Conservation (phyloP, 2,888 invertebrate species). For the Microctonus hyperodae region DNA sequence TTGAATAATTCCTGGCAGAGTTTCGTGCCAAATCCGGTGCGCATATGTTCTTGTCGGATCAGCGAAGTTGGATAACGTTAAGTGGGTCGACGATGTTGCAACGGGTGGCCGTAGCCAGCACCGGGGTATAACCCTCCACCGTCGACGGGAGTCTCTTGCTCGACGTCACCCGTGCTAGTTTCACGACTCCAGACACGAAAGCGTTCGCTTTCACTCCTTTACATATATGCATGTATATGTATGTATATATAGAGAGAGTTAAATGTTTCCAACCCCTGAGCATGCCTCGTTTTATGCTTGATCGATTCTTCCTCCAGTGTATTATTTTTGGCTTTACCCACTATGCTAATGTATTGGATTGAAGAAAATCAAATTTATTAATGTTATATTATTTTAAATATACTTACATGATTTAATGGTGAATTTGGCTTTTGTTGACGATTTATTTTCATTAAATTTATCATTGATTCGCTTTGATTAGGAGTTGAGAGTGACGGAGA, state of each 20-base stretch:
- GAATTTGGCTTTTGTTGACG: no score
- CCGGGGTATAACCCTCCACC: neutral
- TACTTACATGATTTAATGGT: no score
- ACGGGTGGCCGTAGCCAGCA: constrained; percentile 30
- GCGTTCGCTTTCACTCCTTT: constrained; percentile 14
- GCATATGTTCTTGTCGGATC: constrained; percentile 35
- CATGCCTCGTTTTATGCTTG: constrained; percentile 20
- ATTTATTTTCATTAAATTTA: no score
- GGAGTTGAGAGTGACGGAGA: no score
- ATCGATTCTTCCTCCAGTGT: constrained; percentile 5
- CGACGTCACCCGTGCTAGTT: constrained; percentile 22
- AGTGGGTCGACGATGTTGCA: constrained; percentile 34
- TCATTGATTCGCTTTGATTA: no score
- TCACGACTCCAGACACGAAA: constrained; percentile 31
- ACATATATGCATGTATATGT: no score
- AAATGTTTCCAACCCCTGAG: constrained; percentile 19
- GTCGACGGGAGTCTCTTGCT: constrained; percentile 25
- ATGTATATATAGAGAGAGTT: no score
- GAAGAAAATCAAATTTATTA: no score
- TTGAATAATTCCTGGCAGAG: constrained; percentile 33
- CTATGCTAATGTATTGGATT: neutral
- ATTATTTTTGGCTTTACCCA: neutral
- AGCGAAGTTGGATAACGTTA: constrained; percentile 33
- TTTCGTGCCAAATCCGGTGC: constrained; percentile 34
- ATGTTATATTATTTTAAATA: no score